A percentile compares a stretch with the other conserved stretches of the same genome.
Evolutionary conservation across 1,140 invertebrate species (phyloP).

Genomic region (Listronotus oregonensis): DNA sequence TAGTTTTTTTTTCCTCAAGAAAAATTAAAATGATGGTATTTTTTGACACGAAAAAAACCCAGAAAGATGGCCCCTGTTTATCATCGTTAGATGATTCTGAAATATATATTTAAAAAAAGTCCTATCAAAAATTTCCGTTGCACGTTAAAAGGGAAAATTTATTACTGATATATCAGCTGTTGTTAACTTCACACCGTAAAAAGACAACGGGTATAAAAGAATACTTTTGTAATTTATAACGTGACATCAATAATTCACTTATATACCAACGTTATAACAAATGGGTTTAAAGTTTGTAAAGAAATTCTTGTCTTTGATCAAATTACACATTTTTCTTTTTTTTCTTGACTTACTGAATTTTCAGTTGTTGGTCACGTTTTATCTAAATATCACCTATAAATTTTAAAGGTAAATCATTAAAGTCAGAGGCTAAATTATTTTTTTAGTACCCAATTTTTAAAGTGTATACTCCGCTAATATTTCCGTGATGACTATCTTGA

Average conservation of each 20-base stretch:
- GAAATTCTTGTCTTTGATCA: conserved; percentile 25
- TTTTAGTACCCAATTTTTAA: conserved; percentile 32
- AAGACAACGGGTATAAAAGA: conserved; percentile 16
- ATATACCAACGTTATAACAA: conserved; percentile 16
- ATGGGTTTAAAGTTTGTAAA: conserved; percentile 23
- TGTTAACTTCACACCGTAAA: conserved; percentile 32
- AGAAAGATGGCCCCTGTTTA: no score
- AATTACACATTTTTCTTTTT: conserved; percentile 23
- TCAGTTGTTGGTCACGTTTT: conserved; percentile 27
- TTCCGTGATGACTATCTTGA: conserved; percentile 25
- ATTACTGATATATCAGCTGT: conserved; percentile 20
- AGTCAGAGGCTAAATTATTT: conserved; percentile 20
- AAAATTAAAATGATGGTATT: no score
- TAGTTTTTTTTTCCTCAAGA: no score
- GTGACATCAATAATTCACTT: conserved; percentile 31
- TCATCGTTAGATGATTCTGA: no score
- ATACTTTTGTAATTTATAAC: conserved; percentile 24
- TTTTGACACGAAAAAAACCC: no score
- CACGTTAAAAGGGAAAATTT: not conserved
- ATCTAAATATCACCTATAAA: conserved; percentile 28
- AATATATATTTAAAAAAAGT: no score
- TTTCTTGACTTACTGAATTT: conserved; percentile 29
- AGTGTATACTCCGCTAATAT: conserved; percentile 20
- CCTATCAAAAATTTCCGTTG: not conserved
- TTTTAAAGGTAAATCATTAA: conserved; percentile 26